These are phyloP conservation scores for Parapristionchus giblindavisi DNA, from an alignment of 2,888 invertebrate genomes.

Conservation along the genomic window DNA sequence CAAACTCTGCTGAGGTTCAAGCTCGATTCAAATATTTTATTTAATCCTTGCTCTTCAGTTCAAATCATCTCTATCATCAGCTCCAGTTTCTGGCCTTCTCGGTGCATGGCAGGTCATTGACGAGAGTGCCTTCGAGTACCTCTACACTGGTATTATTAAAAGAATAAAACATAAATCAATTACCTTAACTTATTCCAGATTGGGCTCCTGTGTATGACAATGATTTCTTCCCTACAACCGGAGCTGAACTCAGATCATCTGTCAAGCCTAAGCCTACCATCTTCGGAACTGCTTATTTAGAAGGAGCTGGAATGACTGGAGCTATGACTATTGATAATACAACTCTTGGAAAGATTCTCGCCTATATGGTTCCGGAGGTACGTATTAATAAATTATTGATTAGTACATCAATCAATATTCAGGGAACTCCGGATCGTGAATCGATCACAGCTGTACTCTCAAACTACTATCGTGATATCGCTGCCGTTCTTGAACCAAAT, in stretches of 20 bases:
- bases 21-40: too few relatives aligned
- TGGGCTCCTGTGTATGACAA: slow-evolving; percentile 1
- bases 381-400: too few relatives aligned
- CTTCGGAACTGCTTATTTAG: slow-evolving; percentile 13
- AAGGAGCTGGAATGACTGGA: slow-evolving; percentile 6
- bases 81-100: neutral
- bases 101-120: slow-evolving; percentile 8
- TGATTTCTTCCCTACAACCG: slow-evolving; percentile 17
- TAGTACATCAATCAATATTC: too few relatives aligned
- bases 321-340: neutral
- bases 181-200: too few relatives aligned
- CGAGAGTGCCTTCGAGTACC: neutral
- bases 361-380: slow-evolving; percentile 12
- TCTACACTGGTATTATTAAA: neutral
- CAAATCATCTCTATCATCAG: neutral
- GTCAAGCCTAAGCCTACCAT: neutral
- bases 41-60: too few relatives aligned
- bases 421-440: neutral
- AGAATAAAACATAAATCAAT: too few relatives aligned
- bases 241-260: neutral
- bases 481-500: neutral
- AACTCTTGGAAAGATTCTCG: neutral
- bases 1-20: neutral
- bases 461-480: neutral
- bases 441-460: neutral